Evolutionary conservation across 2,797 vertebrate species (phyloP).

Genomic region (Phoxinus dragarum): DNA sequence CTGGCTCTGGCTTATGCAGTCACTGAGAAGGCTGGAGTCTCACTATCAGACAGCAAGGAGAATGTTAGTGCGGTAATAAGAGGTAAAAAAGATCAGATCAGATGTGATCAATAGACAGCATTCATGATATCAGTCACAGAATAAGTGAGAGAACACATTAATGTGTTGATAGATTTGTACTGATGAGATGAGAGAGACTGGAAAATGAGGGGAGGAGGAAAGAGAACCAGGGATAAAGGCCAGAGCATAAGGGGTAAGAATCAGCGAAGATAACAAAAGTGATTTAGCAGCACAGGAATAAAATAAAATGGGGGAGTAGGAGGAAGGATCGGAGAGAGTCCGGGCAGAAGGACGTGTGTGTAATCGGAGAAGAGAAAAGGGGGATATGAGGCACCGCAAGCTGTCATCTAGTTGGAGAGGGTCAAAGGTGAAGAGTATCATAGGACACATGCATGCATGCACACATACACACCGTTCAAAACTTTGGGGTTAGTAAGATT

Average conservation of each 20-base stretch:
- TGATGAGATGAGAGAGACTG: constrained; percentile 56
- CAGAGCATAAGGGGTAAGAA: constrained; percentile 25
- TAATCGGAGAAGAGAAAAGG: constrained; percentile 48
- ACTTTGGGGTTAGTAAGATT: not conserved
- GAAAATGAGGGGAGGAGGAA: constrained; percentile 54
- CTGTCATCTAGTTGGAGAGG: constrained; percentile 51
- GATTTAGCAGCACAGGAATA: constrained; percentile 42
- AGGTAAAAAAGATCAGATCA: not conserved
- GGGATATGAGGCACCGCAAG: constrained; percentile 49
- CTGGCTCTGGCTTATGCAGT: constrained; percentile 16
- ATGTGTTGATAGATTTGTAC: constrained; percentile 16
- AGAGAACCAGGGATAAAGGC: not conserved
- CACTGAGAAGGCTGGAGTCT: not conserved
- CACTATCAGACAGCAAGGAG: not conserved
- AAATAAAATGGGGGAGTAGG: constrained; percentile 23
- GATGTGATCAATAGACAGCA: constrained; percentile 9
- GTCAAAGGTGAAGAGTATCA: constrained; percentile 54
- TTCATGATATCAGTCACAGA: not conserved
- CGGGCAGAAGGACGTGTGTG: constrained; percentile 42
- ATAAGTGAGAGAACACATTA: not conserved
- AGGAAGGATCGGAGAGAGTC: constrained; percentile 30
- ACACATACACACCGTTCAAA: not conserved
- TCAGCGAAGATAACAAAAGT: constrained; percentile 31
- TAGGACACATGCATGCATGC: constrained; percentile 22
- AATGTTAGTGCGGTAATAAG: not conserved